Base-by-base conservation (phyloP, 2,888 invertebrate species). In the Rutpela maculata region DNA sequence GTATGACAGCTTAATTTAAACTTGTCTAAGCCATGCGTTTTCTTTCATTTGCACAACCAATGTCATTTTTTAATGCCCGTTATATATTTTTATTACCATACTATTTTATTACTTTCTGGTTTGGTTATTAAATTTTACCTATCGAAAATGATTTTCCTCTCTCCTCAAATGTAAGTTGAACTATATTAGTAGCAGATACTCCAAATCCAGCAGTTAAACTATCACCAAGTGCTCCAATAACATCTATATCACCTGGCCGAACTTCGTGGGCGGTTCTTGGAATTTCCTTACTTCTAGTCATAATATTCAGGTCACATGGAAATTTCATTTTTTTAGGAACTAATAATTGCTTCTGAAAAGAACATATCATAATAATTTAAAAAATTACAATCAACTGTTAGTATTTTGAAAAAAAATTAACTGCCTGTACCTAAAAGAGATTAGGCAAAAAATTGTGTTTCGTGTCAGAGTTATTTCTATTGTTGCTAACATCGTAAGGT, bases 201-300 rank as follows among this genome's bases (percentile, higher is more conserved):
- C 94, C 95, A 81, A 92, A 94, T 55, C 93, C 95, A 0, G 94
- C 94, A 0, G 94, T 92, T 81, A 95, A 86, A 1, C 94, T 94
- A 87, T 95, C 95, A 0, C 95, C 95, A 76, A 95, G 91, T 0
- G 94, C 94, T 0, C 92, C 94, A 22, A 95, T 91, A 56, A 95
- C 93, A 81, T 94, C 93, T 63, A 95, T 93, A 82, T 92, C 92
- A 7, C 94, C 94, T 0, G 94, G 94, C 31, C 94, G 89, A 57
- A 95, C 89, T 50, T 89, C 89, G 86, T 95, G 94, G 22, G 94
- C 94, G 11, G 92, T 93, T 5, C 91, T 90, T 4, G 94, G 94
- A 87, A 82, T 87, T 71, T 50, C 85, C 6, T 70, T 15, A n/a
- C 90, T 90, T 73, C 89, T 83, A 17, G 4, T 86, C 87, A 60